Conservation (phyloP, 2,888 invertebrate genomes). For the Hesperia comma region DNA sequence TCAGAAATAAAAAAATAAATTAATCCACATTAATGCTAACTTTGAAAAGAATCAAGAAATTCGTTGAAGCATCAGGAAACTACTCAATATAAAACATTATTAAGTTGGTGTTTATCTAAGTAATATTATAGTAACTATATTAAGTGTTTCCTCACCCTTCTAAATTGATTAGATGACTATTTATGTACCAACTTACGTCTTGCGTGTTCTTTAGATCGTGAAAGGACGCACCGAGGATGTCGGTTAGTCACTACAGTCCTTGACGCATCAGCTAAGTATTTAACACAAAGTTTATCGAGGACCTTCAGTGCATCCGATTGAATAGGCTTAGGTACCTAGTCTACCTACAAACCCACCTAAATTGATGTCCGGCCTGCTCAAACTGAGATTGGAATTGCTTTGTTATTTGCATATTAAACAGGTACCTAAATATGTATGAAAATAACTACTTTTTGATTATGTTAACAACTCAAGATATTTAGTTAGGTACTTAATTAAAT, state of each 20-base stretch:
- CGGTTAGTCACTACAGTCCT: conserved; percentile 63
- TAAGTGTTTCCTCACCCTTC: not conserved
- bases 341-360: not conserved
- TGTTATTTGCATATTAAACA: conserved; percentile 2
- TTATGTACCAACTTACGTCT: not conserved
- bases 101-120: no score
- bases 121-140: no score
- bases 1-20: no score
- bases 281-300: conserved; percentile 18
- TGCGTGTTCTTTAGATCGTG: conserved; percentile 54
- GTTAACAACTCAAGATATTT: not conserved
- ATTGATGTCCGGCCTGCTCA: not conserved
- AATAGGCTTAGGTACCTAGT: not conserved
- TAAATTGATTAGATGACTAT: not conserved
- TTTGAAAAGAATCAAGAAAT: no score
- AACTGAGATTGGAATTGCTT: not conserved
- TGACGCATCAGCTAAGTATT: conserved; percentile 50
- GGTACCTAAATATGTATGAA: not conserved
- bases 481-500: not conserved
- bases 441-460: not conserved
- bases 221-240: conserved; percentile 70
- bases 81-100: no score
- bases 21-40: no score
- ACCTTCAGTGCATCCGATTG: not conserved
- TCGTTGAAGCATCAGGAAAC: no score